Percentiles rank a stretch among this genome's conserved stretches.
These are phyloP conservation scores for Xenopus laevis DNA, from an alignment of 2,113 vertebrate genomes.

Conservation along the genomic window DNA sequence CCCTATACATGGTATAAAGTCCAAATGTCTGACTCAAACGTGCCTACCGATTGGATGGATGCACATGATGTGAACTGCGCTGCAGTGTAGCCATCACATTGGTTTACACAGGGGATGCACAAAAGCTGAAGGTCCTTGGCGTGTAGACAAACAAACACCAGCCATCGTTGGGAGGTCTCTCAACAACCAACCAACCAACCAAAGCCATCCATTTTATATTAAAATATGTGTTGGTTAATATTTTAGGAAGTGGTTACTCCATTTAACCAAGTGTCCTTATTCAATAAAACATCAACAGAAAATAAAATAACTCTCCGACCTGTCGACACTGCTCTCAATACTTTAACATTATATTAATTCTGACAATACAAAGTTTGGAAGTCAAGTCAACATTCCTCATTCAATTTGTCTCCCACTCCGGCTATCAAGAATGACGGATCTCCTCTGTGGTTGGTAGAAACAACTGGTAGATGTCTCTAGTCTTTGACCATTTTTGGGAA, in stretches of 20 bases:
- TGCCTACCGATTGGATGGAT: not conserved
- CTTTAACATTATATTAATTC: constrained; percentile 47
- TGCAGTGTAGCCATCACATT: constrained; percentile 15
- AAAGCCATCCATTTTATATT: too few species aligned
- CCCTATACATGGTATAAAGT: too few species aligned
- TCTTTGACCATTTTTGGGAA: constrained; percentile 96
- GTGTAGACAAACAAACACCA: too few species aligned
- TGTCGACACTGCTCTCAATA: constrained; percentile 48
- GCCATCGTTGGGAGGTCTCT: too few species aligned
- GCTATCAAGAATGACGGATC: constrained; percentile 93
- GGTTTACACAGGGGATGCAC: not conserved
- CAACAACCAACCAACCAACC: too few species aligned
- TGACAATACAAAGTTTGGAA: constrained; percentile 42
- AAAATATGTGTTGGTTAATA: too few species aligned
- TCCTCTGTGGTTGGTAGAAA: constrained; percentile 96
- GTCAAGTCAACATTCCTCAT: constrained; percentile 55
- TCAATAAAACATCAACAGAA: too few species aligned
- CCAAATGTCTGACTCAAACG: too few species aligned
- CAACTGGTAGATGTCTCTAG: constrained; percentile 96
- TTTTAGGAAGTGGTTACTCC: too few species aligned
- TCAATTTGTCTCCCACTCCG: constrained; percentile 90
- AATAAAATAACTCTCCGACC: not conserved
- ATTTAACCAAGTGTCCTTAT: too few species aligned
- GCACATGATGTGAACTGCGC: constrained; percentile 21
- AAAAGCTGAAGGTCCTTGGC: too few species aligned